Evolutionary conservation across 2,113 vertebrate genomes (phyloP), one percentile per base, ranked within the genome.

Genomic region (Gavia stellata): DNA sequence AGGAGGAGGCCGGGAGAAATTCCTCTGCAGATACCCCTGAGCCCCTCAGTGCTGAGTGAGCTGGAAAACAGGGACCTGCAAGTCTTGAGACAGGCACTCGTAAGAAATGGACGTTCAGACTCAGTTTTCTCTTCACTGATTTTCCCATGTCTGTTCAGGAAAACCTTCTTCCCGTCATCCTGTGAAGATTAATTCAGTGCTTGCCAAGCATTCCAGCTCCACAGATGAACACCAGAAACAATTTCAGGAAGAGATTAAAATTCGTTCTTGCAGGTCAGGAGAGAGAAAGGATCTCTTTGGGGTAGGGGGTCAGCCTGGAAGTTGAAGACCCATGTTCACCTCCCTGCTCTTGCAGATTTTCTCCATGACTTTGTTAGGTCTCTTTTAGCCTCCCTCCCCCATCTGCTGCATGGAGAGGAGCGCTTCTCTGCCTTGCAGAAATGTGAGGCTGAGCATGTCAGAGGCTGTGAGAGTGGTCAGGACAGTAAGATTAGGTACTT

Each of bases 201-300:
- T 95, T 90, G 73, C 78, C 74, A 82, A 73, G 66, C 81, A 34
- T 94, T 94, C 62, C 72, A 47, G 75, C 63, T 75, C 58, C 49
- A 68, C 86, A 96, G 81, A 86, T 79, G 87, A 96, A 33, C 78
- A 75, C 66, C 88, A 86, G 93, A 92, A 94, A 65, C 87, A 81
- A 58, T 92, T 92, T 96, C 81, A 96, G 52, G 72, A 92, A 81
- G 75, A 92, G 68, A 89, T 78, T 89, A 94, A 92, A 92, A 90
- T 93, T 91, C 34, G 1, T 72, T 75, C 49, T 87, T 91, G 40
- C 49, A 36, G 33, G 47, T 92, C 68, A 94, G 28, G 45, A 73
- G 70, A 63, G 62, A 80, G 36, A 86, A 85, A 28, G 58, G 45
- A 38, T 91, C 62, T 68, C 34, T 77, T 29, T 58, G 66, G 74